Base-by-base conservation (phyloP, 2,113 vertebrate genomes). In the Pelvicachromis taeniatus region DNA sequence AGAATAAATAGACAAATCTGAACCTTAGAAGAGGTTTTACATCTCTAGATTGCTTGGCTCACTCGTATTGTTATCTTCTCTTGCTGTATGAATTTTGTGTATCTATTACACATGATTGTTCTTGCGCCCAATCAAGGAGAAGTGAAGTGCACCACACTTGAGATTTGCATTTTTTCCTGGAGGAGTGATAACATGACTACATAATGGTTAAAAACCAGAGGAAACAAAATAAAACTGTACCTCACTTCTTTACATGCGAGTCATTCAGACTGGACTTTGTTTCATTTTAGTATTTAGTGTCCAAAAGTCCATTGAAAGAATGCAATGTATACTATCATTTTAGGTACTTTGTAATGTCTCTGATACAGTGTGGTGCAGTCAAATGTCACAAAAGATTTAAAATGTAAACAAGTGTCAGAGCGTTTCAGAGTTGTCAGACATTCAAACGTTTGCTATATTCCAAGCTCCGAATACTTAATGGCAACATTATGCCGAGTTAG, bases 1-100 rank as follows among this genome's bases (percentile, higher is more conserved):
- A 85, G 68, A 81, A 35, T 52, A 91, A 92, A 93, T 79, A 90
- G 50, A 90, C 85, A 91, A 53, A 88, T n/a, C 50, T 68, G 65
- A 85, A 59, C 70, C 50, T 21, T 8, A 50, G 42, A 87, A 82
- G 35, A 17, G 9, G 29, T 52, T 89, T 92, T 75, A 80, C 83
- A 33, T 12, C 63, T 78, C 31, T 70, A 10, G 59, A 58, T 89
- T 70, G 84, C 75, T 88, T 88, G 40, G 33, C 55, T 91, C 85
- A 33, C 53, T 75, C 31, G 84, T 42, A 3, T 31, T 6, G 58
- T 83, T 73, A 92, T 91, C 91, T 84, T 38, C n/a, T 58, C 50
- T 78, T 63, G 65, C 68, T 85, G 1, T 54, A 77, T 73, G 21
- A 21, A 84, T 86, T 48, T 56, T 61, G 63, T 40, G 42, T 65